Base-by-base conservation (phyloP, 2,797 vertebrate genomes). In the Atherinosoma microstoma region DNA sequence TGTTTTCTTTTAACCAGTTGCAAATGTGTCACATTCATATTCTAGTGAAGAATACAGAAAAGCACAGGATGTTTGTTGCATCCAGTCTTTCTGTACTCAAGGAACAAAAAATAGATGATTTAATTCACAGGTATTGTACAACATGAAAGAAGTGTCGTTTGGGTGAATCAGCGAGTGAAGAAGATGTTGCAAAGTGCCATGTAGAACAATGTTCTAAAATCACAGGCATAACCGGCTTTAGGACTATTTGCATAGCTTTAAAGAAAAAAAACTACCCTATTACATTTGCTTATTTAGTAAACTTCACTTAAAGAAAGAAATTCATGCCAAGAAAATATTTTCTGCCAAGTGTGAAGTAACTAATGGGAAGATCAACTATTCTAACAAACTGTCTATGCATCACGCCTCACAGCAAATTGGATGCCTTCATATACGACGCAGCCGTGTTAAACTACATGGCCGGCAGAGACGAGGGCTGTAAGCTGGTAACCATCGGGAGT, bases 381-480 rank as follows among this genome's bases (percentile, higher is more conserved):
- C 36, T 65, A 10, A 77, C 32, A 40, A 35, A 22, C 34, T 62
- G 76, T 73, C 22, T n/a, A 15, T 77, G 22, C 16, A 2, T 63
- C 54, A 6, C 61, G 13, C 63, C 68, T 10, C 65, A 32, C 91
- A 99, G 98, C 85, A 99, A 99, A 90, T 86, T 99, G 91, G 98
- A 99, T 61, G 98, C 98, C 79, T 99, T 99, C 93, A 99, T 99
- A 93, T 99, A 99, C 27, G 98, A 99, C 29, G 98, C 98, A 20
- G 98, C 98, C 4, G 98, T 99, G 87, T 93, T 99, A 32, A 99
- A 99, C 92, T 99, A 99, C 94, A 99, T 99, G 98, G 98, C 98
- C 0, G 98, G 98, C 73, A 94, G 97, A 90, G 98, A 99, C 51
- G 98, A 99, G 91, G 98, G 98, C 81, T 99, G 98, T 78, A 99